Evolutionary conservation across 1,140 invertebrate species (phyloP).

Genomic region (Hycleus cichorii): DNA sequence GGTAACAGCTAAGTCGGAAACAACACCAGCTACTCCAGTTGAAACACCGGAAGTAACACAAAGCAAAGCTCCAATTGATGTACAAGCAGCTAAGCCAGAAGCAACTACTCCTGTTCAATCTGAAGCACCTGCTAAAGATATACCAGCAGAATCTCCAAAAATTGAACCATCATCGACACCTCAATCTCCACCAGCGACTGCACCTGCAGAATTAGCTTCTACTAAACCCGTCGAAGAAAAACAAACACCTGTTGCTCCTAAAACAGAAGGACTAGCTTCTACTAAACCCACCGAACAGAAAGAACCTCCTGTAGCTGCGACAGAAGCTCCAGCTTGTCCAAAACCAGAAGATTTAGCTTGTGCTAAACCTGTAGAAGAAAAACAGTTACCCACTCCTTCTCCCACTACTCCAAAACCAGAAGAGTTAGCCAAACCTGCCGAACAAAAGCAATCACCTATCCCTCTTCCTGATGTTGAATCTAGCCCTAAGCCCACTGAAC

Average conservation of each 20-base stretch:
- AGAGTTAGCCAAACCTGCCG: background rate
- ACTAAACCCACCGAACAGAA: background rate
- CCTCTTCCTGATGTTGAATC: conserved; percentile 13
- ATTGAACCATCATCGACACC: too few relatives aligned
- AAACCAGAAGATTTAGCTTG: conserved; percentile 7
- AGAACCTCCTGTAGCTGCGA: background rate
- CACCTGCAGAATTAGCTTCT: background rate
- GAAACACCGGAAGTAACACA: conserved; percentile 9
- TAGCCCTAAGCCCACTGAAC: conserved; percentile 15
- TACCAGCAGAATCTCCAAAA: too few relatives aligned
- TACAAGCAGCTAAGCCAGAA: background rate
- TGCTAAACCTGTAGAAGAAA: conserved; percentile 4
- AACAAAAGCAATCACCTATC: conserved; percentile 3
- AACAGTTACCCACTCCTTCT: background rate
- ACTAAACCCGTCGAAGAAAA: too few relatives aligned
- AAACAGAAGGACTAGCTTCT: background rate
- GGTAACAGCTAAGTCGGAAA: background rate
- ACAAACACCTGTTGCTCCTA: background rate
- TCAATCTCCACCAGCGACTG: background rate
- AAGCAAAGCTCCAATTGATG: background rate
- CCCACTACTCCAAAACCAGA: background rate
- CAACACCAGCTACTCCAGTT: background rate
- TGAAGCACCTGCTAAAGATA: background rate
- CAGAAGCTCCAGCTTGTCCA: conserved; percentile 13
- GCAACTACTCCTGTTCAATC: background rate